Evolutionary conservation across 2,113 vertebrate species (phyloP), one percentile per base, ranked within the genome.

Genomic region (Acrocephalus kingi): DNA sequence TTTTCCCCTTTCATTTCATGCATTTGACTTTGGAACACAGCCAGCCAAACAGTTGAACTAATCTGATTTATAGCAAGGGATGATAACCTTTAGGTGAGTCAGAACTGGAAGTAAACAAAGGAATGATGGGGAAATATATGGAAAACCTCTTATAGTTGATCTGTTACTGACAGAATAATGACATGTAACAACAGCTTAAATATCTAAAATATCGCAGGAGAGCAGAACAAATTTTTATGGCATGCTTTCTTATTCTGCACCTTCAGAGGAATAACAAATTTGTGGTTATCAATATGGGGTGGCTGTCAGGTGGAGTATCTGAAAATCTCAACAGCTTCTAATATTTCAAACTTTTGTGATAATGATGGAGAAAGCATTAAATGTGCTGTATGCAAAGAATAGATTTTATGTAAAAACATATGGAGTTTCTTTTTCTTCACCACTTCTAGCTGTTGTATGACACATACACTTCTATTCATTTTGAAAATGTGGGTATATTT

Each of bases 81-180:
- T 10, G 30, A 80, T 83, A 86, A 95, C 83, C 46, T 93, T 92
- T 74, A 92, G 59, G 86, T 76, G 75, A 84, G 55, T 67, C 87
- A 84, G 39, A 90, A 92, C 79, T 81, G 56, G 76, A 93, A 33
- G 69, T 93, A 79, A 92, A 89, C 27, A 45, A 90, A 74, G 68
- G 80, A 93, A 55, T 67, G 51, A 71, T 86, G 68, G 64, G 20
- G 45, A 74, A 93, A 92, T 90, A 72, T 71, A 89, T 14, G 74
- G 61, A 89, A 96, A 96, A 93, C 27, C 39, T 88, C 82, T 83
- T 92, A 39, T 11, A 84, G 21, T 21, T 93, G 79, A 92, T 95
- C 64, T 93, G 73, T 61, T 90, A 19, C 76, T 97, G 94, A 90
- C 89, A 94, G 83, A 94, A 84, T 90, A 95, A 92, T 94, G 86